phyloP scores from a whole-genome alignment of 2,888 invertebrate genomes.

The Cheilosia pagana region DNA sequence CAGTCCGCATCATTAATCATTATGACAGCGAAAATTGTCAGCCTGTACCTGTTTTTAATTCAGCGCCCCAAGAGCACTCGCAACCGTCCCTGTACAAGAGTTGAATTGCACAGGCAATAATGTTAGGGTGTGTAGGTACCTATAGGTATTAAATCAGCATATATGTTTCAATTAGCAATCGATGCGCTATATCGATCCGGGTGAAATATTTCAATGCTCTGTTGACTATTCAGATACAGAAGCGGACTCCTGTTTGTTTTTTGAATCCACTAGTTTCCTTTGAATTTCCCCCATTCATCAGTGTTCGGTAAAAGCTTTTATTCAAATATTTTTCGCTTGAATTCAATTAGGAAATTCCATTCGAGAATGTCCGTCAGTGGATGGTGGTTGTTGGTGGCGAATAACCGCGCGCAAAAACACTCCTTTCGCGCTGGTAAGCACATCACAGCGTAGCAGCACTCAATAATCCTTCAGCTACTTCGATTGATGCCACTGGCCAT shows the following conservation, averaged over 20 bases:
- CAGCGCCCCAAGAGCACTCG: not conserved
- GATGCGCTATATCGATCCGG: slow-evolving; percentile 60
- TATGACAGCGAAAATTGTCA: not conserved
- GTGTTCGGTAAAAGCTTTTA: slow-evolving; percentile 28
- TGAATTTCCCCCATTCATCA: slow-evolving; percentile 27
- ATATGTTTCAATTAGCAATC: slow-evolving; percentile 65
- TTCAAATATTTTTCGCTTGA: slow-evolving; percentile 65
- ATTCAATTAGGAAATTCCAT: slow-evolving; percentile 73
- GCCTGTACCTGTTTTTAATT: not conserved
- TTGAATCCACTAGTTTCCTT: slow-evolving; percentile 38
- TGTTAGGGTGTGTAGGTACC: not conserved
- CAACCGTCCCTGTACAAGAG: not conserved
- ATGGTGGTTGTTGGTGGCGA: slow-evolving; percentile 5
- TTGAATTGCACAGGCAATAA: not conserved
- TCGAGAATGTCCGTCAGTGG: slow-evolving; percentile 42
- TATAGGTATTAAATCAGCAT: slow-evolving; percentile 38
- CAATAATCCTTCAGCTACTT: slow-evolving; percentile 27
- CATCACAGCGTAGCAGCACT: not conserved
- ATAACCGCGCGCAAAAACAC: slow-evolving; percentile 24
- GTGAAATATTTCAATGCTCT: slow-evolving; percentile 52
- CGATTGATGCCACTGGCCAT: slow-evolving; percentile 26
- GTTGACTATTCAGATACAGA: slow-evolving; percentile 15
- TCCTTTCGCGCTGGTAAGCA: slow-evolving; percentile 34
- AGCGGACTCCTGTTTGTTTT: not conserved
- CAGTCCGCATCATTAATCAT: too few species aligned